Evolutionary conservation across 2,888 invertebrate genomes (phyloP).

Genomic region (Mythimna pallens): DNA sequence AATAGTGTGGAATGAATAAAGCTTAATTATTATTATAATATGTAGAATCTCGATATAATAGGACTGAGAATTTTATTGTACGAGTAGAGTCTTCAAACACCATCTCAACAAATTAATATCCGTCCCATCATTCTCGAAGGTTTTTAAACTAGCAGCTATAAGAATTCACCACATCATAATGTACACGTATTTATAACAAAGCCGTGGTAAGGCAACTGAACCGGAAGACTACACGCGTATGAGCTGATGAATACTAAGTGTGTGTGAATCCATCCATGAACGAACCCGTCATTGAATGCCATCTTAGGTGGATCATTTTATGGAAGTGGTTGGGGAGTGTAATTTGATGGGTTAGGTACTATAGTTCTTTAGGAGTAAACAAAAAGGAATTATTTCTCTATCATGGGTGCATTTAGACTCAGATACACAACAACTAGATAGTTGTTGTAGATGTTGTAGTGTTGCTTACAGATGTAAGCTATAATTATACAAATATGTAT

Average conservation of each 20-base stretch:
- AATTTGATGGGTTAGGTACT: conserved; percentile 16
- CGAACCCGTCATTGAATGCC: conserved; percentile 57
- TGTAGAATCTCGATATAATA: no score
- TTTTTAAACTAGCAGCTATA: neutral
- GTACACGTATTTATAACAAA: conserved; percentile 36
- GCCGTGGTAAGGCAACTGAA: conserved; percentile 64
- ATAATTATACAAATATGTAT: no score
- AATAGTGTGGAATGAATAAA: no score
- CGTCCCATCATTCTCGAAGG: no score
- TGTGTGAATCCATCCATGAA: conserved; percentile 64
- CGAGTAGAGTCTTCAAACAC: no score
- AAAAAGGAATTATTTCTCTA: neutral
- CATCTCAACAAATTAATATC: no score
- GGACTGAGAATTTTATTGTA: no score
- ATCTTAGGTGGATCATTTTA: conserved; percentile 42
- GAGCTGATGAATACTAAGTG: conserved; percentile 86
- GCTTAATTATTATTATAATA: no score
- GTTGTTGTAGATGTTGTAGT: no score
- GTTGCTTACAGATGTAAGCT: no score
- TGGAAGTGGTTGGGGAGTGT: conserved; percentile 11
- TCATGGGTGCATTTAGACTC: no score
- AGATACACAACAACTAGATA: no score
- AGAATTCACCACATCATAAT: conserved; percentile 9
- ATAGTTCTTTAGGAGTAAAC: neutral
- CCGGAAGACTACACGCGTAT: conserved; percentile 77